Conservation (phyloP, 2,888 invertebrate species). For the Suillia variegata region DNA sequence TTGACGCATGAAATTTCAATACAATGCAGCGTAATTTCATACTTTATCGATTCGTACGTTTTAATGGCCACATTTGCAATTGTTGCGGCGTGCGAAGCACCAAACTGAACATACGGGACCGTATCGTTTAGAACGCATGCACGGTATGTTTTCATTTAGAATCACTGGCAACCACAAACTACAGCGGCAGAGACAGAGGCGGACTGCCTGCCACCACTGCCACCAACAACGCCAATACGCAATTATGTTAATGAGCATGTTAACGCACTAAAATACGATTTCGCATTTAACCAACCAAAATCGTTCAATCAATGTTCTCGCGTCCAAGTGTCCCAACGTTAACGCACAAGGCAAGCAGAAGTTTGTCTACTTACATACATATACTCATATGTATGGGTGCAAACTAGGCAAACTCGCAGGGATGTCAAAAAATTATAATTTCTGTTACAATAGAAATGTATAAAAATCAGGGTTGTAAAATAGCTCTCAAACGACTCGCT, state of each 20-base stretch:
- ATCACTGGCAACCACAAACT: conserved; percentile 22
- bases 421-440: too few relatives aligned
- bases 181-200: too few relatives aligned
- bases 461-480: too few relatives aligned
- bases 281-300: background rate
- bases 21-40: conserved; percentile 6
- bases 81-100: conserved; percentile 2
- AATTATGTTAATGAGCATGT: conserved; percentile 27
- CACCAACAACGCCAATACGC: conserved; percentile 7
- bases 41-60: conserved; percentile 26
- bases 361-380: too few relatives aligned
- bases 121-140: too few relatives aligned
- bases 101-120: too few relatives aligned
- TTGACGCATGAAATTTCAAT: background rate
- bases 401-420: too few relatives aligned
- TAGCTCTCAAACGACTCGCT: too few relatives aligned
- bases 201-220: too few relatives aligned
- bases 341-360: background rate
- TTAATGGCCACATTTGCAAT: conserved; percentile 18
- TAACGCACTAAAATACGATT: background rate
- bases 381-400: too few relatives aligned
- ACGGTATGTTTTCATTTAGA: conserved; percentile 10
- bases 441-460: too few relatives aligned
- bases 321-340: background rate
- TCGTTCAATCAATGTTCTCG: background rate